A percentile compares a stretch with the other conserved stretches of the same genome.
Conservation (phyloP, 2,797 vertebrate genomes). For the Tragopan temminckii region DNA sequence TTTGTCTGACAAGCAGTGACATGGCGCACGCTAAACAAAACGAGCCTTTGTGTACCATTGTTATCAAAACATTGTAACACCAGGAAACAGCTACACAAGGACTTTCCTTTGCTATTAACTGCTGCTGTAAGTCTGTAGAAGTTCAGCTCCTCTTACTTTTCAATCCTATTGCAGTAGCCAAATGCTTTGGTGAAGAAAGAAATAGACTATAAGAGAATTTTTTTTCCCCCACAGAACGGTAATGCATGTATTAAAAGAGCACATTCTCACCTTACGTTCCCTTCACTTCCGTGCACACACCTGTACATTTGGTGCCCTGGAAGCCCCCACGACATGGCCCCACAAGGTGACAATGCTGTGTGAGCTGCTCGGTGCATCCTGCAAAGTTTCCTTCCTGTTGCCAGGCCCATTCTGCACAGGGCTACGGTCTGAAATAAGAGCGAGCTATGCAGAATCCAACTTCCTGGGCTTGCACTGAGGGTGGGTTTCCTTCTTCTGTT, state of each 20-base stretch:
- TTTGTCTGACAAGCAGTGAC: slow-evolving; percentile 50
- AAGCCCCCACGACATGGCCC: neutral
- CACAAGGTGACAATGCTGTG: neutral
- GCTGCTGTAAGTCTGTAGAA: slow-evolving; percentile 13
- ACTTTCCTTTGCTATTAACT: slow-evolving; percentile 38
- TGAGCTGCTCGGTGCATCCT: accelerated
- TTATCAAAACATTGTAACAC: slow-evolving; percentile 63
- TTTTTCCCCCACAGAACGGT: no score
- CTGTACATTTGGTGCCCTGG: neutral
- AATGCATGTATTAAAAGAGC: neutral
- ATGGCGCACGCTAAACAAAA: slow-evolving; percentile 32
- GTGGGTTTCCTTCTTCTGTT: neutral
- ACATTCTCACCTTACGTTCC: neutral
- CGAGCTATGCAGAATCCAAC: neutral
- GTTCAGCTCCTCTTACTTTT: slow-evolving; percentile 36
- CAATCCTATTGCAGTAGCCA: neutral
- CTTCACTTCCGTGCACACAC: neutral
- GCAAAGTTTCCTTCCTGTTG: neutral
- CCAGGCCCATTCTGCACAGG: neutral
- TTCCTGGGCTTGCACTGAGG: neutral
- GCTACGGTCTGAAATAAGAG: neutral
- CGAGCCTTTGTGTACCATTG: slow-evolving; percentile 47
- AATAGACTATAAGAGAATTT: neutral
- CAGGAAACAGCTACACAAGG: slow-evolving; percentile 38
- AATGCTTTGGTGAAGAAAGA: slow-evolving; percentile 12